Base-by-base conservation (phyloP, 2,888 invertebrate species). In the Timandra comae region DNA sequence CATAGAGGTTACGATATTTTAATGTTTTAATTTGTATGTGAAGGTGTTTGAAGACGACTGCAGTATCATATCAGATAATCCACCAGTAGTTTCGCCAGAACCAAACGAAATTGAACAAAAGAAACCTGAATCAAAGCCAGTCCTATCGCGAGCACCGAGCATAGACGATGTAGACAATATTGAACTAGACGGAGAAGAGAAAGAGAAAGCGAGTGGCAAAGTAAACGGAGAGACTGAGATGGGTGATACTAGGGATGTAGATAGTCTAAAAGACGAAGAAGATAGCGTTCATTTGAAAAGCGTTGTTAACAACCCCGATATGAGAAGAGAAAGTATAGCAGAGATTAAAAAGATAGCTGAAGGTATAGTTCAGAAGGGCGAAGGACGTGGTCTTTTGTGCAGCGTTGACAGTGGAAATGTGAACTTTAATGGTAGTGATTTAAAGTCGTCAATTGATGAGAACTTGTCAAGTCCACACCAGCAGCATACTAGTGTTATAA, bases 401-500 rank as follows among this genome's bases (percentile, higher is more conserved):
- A 85, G 85, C 44, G 76, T 85, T 22, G 85, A 85, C 46, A 85
- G 85, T 54, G 81, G 62, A 2, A 76, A 76, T 62, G 50, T 65
- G 12, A 75, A 78, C 49, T 34, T 73, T 24, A 77, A 82, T 37
- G 79, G 86, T 6, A 71, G 52, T 40, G 75, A 86, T 34, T 43
- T 68, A 36, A 69, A 68, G 47, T 67, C 74, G 0, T 75, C 78
- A 0, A 39, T 77, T 16, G 79, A 84, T 36, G 80, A 80, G 27
- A 56, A 44, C 29, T 65, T 63, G 35, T 52, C 67, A 0, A 62
- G 49, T 36, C 71, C 71, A 2, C 80, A 65, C 16, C 76, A 72
- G 29, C 79, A 76, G 42, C 86, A 85, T 40, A 89, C 90, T 4
- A 90, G 91, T 48, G 91, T 92, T 1, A 91, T 92, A 40, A 88